Conservation (phyloP, 2,797 vertebrate genomes). For the Botia kubotai region DNA sequence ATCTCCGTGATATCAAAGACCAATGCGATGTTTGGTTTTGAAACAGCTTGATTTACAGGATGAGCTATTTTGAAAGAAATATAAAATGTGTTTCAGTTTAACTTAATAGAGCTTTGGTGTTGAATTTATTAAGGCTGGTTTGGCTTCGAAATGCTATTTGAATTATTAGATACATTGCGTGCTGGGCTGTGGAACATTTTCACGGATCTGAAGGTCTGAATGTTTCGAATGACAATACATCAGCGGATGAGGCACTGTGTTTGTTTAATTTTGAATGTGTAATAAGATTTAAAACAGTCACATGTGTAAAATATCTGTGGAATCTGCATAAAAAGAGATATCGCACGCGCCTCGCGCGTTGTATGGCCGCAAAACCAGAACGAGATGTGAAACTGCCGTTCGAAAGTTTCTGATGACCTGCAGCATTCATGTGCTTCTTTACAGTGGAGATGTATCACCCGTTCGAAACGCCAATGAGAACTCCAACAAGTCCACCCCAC, state of each 20-base stretch:
- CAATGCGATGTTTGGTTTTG: constrained; percentile 34
- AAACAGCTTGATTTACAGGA: constrained; percentile 47
- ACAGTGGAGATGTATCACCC: constrained; percentile 66
- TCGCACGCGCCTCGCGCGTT: background rate
- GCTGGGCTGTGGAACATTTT: constrained; percentile 37
- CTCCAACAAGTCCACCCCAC: constrained; percentile 81
- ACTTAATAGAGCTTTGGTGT: constrained; percentile 39
- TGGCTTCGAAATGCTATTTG: constrained; percentile 36
- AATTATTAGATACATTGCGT: constrained; percentile 39
- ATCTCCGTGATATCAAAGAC: constrained; percentile 70
- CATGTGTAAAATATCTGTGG: constrained; percentile 26
- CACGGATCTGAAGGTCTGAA: background rate
- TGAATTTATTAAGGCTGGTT: constrained; percentile 47
- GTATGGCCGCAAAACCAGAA: background rate
- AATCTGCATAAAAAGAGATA: constrained; percentile 19
- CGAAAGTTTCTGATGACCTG: constrained; percentile 34
- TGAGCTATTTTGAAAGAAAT: constrained; percentile 38
- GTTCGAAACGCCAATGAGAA: constrained; percentile 79
- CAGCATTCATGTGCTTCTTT: constrained; percentile 27
- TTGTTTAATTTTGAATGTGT: constrained; percentile 12
- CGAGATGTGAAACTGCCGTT: constrained; percentile 19
- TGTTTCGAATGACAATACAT: background rate
- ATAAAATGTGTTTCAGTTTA: constrained; percentile 46
- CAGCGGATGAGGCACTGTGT: background rate
- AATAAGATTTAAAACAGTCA: background rate